These are phyloP conservation scores for Peromyscus melanophrys DNA, from an alignment of 2,797 vertebrate genomes.

Conservation along the genomic window DNA sequence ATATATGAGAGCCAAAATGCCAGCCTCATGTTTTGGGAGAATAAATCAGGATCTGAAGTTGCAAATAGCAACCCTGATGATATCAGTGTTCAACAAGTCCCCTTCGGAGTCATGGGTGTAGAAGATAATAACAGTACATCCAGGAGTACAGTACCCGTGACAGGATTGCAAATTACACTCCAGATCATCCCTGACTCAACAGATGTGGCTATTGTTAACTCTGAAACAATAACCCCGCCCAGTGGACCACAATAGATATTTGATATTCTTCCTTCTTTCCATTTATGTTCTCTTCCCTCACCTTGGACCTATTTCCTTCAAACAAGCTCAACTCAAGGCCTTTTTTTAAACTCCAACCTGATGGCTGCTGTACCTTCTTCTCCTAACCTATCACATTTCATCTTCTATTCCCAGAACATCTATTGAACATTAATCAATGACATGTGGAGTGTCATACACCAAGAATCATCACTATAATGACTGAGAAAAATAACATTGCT, in stretches of 20 bases:
- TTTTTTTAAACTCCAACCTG: conserved; percentile 74
- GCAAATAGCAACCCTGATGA: conserved; percentile 88
- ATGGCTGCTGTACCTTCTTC: conserved; percentile 93
- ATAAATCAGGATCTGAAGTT: conserved; percentile 89
- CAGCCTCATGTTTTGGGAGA: conserved; percentile 89
- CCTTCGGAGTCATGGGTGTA: conserved; percentile 93
- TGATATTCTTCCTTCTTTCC: conserved; percentile 97
- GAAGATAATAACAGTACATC: conserved; percentile 90
- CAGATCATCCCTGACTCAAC: conserved; percentile 96
- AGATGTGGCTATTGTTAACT: conserved; percentile 91
- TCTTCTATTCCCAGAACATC: conserved; percentile 94
- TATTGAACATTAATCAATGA: conserved; percentile 92
- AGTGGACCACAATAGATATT: conserved; percentile 96
- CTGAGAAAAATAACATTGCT: conserved; percentile 89
- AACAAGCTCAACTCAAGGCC: conserved; percentile 93
- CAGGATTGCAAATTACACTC: conserved; percentile 96
- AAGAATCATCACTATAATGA: conserved; percentile 96
- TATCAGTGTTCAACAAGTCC: conserved; percentile 91
- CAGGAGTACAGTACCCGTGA: conserved; percentile 90
- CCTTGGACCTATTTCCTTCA: conserved; percentile 96
- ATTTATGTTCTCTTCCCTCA: conserved; percentile 96
- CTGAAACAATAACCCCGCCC: conserved; percentile 96
- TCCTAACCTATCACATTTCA: conserved; percentile 98
- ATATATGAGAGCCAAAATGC: conserved; percentile 93
- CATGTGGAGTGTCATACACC: conserved; percentile 93